Base-by-base conservation (phyloP, 2,113 vertebrate species). In the Baryphthengus martii region DNA sequence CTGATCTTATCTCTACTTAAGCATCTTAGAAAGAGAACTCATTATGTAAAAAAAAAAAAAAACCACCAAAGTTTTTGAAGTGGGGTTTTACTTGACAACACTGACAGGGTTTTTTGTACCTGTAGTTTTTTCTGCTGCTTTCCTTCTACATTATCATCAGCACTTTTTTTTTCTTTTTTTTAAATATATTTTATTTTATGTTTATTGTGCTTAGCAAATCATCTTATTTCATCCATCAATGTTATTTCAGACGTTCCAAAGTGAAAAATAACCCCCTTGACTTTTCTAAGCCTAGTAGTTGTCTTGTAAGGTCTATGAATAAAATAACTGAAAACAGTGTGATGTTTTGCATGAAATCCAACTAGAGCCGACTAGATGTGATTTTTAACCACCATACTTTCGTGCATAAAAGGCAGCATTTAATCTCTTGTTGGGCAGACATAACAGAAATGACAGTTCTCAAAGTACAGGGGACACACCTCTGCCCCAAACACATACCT, bases 221-320 rank as follows among this genome's bases (percentile, higher is more conserved):
- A 7, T 26, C 86, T 15, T n/a, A 42, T 11, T 67, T 7, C 9
- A 47, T 63, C 26, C 8, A 47, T 31, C 67, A 40, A 55, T 5
- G 19, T 11, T 75, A 59, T 42, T 92, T 85, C 29, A 52, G 16
- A 21, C 25, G 40, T 14, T 77, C 29, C n/a, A 80, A 49, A 65
- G 24, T 7, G 17, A 19, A 47, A 80, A 63, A 50, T 11, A 63
- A 58, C 25, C 0, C 1, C 2, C 7, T 3, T n/a, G 25, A 58
- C n/a, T 70, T 71, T 31, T 50, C 42, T 55, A 71, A 82, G 42
- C 13, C 37, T 29, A 45, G 6, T 9, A 17, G 7, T 6, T 42
- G 19, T 17, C 19, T 24, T 44, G 61, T 50, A 53, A 17, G 3
- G 2, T 2, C 3, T 6, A 1, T 55, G 42, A 94, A 78, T 42